These are phyloP conservation scores for Protobothrops flavoviridis DNA, from an alignment of 2,113 vertebrate species.

Conservation along the genomic window DNA sequence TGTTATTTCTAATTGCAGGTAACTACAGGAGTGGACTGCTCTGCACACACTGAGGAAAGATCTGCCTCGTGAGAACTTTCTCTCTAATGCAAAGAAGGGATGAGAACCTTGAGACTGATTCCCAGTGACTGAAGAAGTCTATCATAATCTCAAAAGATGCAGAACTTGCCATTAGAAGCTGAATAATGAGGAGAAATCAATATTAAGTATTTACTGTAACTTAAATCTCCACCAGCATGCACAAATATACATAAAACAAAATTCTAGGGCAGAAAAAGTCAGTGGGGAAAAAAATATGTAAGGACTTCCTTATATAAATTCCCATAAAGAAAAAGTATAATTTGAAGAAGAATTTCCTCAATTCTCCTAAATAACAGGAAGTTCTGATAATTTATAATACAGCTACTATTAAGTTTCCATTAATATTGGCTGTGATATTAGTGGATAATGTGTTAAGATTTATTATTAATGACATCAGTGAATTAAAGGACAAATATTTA, in stretches of 20 bases:
- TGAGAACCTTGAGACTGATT: background rate
- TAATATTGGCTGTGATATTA: background rate
- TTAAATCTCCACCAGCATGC: background rate
- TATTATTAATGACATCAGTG: constrained; percentile 76
- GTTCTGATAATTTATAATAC: constrained; percentile 44
- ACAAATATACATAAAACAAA: background rate
- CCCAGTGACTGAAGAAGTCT: background rate
- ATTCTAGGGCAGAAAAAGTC: background rate
- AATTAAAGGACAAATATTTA: constrained; percentile 67
- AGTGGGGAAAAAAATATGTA: background rate
- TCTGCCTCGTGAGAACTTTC: background rate
- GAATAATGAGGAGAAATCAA: background rate
- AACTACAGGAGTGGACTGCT: background rate
- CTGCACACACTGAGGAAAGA: background rate
- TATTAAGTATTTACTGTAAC: background rate
- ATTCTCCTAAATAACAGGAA: constrained; percentile 41
- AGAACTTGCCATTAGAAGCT: background rate
- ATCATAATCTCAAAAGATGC: background rate
- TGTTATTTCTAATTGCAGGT: background rate
- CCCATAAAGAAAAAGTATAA: constrained; percentile 9
- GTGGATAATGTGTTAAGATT: constrained; percentile 44
- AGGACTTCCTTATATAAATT: background rate
- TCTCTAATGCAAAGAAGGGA: background rate
- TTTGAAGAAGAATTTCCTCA: constrained; percentile 14
- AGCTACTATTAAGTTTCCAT: constrained; percentile 39